Evolutionary conservation across 2,797 vertebrate genomes (phyloP).

Genomic region (Phataginus tetradactyla): DNA sequence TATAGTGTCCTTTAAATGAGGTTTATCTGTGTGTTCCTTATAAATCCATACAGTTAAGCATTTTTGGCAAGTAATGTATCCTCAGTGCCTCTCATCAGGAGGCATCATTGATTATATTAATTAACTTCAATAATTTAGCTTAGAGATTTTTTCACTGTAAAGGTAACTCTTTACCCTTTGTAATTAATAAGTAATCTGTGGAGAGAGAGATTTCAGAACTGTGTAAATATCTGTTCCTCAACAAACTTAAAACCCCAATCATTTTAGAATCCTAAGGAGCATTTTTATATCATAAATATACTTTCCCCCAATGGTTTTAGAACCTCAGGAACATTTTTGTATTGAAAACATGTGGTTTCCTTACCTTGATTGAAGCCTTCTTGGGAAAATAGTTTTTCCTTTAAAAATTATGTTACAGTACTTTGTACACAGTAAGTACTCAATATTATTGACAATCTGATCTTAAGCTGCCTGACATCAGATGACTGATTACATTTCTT

Average conservation of each 20-base stretch:
- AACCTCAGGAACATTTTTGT: constrained; percentile 39
- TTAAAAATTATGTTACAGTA: background rate
- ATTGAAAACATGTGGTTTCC: background rate
- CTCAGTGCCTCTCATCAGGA: background rate
- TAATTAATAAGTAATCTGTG: constrained; percentile 52
- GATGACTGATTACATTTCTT: constrained; percentile 31
- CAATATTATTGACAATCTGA: background rate
- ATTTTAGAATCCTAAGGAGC: constrained; percentile 34
- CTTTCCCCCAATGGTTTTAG: constrained; percentile 1
- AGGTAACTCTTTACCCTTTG: constrained; percentile 3
- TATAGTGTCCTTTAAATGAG: background rate
- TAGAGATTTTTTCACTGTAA: constrained; percentile 1
- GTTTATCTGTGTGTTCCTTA: background rate
- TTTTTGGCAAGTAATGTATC: background rate
- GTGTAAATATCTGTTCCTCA: constrained; percentile 40
- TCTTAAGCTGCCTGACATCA: background rate
- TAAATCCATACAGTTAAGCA: background rate
- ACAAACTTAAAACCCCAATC: background rate
- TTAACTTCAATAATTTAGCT: constrained; percentile 12
- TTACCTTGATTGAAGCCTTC: background rate
- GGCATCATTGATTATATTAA: constrained; percentile 30
- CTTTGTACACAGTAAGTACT: background rate
- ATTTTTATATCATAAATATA: constrained; percentile 19
- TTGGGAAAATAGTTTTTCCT: constrained; percentile 34
- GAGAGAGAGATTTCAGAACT: constrained; percentile 22